Evolutionary conservation across 2,113 vertebrate species (phyloP).

Genomic region (Tetraodon nigroviridis): DNA sequence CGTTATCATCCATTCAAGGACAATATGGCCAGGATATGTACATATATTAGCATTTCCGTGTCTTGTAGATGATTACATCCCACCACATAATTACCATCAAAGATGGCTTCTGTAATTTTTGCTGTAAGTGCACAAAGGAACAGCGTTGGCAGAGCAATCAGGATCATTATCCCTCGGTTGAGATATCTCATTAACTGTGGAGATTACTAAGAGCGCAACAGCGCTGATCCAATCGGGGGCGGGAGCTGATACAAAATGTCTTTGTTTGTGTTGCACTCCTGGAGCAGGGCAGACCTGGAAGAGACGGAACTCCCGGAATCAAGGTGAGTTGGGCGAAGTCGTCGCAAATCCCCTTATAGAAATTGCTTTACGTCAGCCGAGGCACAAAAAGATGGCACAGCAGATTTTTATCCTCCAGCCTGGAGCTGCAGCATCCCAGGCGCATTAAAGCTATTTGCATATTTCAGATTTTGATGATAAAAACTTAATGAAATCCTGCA

Average conservation of each 20-base stretch:
- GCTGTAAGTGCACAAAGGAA: constrained; percentile 61
- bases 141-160: constrained; percentile 61
- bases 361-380: constrained; percentile 56
- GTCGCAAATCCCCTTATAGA: constrained; percentile 61
- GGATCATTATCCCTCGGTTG: constrained; percentile 63
- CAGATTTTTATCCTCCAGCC: constrained; percentile 57
- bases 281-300: constrained; percentile 75
- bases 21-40: constrained; percentile 43
- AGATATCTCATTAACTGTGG: constrained; percentile 70
- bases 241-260: constrained; percentile 65
- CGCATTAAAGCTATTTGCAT: constrained; percentile 73
- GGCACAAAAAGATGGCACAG: constrained; percentile 63
- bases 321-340: constrained; percentile 66
- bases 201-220: constrained; percentile 65
- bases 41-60: constrained; percentile 35
- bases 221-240: constrained; percentile 67
- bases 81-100: constrained; percentile 65
- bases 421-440: constrained; percentile 53
- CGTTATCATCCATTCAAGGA: constrained; percentile 29
- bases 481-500: constrained; percentile 60
- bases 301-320: constrained; percentile 76
- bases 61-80: constrained; percentile 58
- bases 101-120: constrained; percentile 62
- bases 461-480: constrained; percentile 70
- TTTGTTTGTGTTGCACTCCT: constrained; percentile 64